phyloP scores from a whole-genome alignment of 2,113 vertebrate species.

The Cheilinus undulatus region DNA sequence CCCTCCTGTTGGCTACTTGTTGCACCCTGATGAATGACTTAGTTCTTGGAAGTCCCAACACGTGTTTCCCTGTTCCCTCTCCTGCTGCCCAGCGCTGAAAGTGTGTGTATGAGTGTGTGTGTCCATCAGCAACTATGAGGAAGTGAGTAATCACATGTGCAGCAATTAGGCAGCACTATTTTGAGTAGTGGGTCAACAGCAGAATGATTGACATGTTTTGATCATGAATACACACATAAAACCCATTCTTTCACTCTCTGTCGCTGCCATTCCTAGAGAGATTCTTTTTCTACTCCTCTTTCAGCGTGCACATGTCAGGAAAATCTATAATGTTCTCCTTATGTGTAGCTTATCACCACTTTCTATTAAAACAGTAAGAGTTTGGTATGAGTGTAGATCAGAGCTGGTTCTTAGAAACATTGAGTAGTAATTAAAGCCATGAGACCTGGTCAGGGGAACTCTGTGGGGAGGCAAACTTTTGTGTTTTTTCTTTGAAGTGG shows the following conservation, averaged over 20 bases:
- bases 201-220: constrained; percentile 21
- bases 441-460: constrained; percentile 1
- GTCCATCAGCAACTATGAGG: not conserved
- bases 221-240: not conserved
- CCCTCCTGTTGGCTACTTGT: constrained; percentile 18
- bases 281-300: not conserved
- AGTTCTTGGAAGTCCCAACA: constrained; percentile 71
- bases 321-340: not conserved
- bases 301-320: not conserved
- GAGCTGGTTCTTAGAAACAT: constrained; percentile 58
- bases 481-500: constrained; percentile 17
- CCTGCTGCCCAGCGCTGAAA: not conserved
- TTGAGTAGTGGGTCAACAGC: constrained; percentile 1
- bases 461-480: constrained; percentile 5
- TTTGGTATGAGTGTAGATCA: constrained; percentile 13
- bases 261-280: not conserved
- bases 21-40: constrained; percentile 51
- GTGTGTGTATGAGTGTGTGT: constrained; percentile 22
- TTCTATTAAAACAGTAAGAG: constrained; percentile 17
- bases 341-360: not conserved
- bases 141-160: constrained; percentile 42
- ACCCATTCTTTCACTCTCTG: not conserved
- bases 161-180: not conserved
- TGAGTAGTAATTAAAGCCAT: constrained; percentile 38
- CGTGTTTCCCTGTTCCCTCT: constrained; percentile 58